Evolutionary conservation across 2,888 invertebrate species (phyloP), one percentile per base, ranked within the genome.

Genomic region (Enoplolaimus lenunculus): DNA sequence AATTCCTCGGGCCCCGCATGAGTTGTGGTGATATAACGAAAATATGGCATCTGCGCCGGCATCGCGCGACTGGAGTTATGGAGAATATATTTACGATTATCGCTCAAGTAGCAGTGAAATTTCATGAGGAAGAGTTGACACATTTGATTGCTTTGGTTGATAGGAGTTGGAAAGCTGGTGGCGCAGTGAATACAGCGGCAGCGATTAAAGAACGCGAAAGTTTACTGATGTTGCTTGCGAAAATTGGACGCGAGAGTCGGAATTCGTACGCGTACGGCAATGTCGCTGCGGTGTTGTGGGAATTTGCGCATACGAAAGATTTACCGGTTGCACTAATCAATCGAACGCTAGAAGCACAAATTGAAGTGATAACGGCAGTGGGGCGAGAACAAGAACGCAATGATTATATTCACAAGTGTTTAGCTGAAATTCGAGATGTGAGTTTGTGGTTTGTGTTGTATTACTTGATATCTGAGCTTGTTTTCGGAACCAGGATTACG

Each of bases 71-170:
- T 72, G 82, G 83, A 72, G 82, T 83, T 35, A 81, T 83, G 30
- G 84, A 84, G 75, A 84, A 84, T 75, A 82, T 84, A 68, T 83
- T 84, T 76, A 79, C 81, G 57, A 82, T 84, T 71, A 81, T 84
- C 73, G 82, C 83, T 34, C 83, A 83, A 66, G 83, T 83, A 67
- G 82, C 83, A 16, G 80, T 81, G 34, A 83, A 82, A 74, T 83
- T 84, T 77, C 81, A 79, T 72, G 74, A 80, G 1, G 77, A 79
- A 29, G 83, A 83, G 73, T 78, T 83, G 71, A 81, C 83, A 71
- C 81, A 82, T 76, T 76, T 84, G 7, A 77, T 84, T 31, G 74
- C 76, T 21, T 78, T 84, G 13, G 81, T 84, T 69, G 81, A 82
- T 72, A 82, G 81, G 77, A 83, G 83, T 73, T 71, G 72, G 68